Base-by-base conservation (phyloP, 2,113 vertebrate genomes). In the Herpetotheres cachinnans region DNA sequence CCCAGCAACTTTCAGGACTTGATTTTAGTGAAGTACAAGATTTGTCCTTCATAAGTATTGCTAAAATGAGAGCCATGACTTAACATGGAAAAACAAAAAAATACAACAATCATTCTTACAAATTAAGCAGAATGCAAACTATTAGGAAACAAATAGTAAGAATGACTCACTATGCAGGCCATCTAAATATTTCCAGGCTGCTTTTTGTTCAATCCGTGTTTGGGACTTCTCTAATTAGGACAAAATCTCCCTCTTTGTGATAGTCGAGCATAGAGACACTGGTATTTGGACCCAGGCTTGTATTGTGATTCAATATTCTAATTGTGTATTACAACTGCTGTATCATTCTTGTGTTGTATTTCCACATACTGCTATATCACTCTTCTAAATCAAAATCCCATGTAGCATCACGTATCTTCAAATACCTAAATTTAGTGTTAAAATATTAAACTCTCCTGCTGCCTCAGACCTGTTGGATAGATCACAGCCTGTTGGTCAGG, bases 191-290 rank as follows among this genome's bases (percentile, higher is more conserved):
- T 93, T 90, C 34, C 30, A 76, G 62, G 12, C 10, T 82, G 14
- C 5, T 70, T 86, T 76, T 87, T 46, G 80, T 79, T 81, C 42
- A 52, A 4, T 52, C 24, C 5, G 6, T 49, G 29, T 50, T 71
- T 77, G 16, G 5, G 32, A 73, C 24, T 55, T 76, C 16, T 74
- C 49, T 50, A 71, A 67, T 21, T 16, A 46, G 56, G 80, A 87
- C 4, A 89, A 81, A 86, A 63, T 0, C 0, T 55, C 8, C 10
- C 24, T 59, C 26, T 77, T 62, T 10, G 4, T 89, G 44, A 71
- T 32, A 21, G 29, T 62, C 36, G 17, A 69, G 9, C 17, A 24
- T 59, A 71, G 0, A 80, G 32, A 16, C 24, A 62, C 0, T 0
- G 9, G 29, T 26, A 9, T 17, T 73, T 26, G 30, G 34, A 85